These are phyloP conservation scores for Strigamia crassipes DNA, from an alignment of 2,888 invertebrate genomes.

Conservation along the genomic window DNA sequence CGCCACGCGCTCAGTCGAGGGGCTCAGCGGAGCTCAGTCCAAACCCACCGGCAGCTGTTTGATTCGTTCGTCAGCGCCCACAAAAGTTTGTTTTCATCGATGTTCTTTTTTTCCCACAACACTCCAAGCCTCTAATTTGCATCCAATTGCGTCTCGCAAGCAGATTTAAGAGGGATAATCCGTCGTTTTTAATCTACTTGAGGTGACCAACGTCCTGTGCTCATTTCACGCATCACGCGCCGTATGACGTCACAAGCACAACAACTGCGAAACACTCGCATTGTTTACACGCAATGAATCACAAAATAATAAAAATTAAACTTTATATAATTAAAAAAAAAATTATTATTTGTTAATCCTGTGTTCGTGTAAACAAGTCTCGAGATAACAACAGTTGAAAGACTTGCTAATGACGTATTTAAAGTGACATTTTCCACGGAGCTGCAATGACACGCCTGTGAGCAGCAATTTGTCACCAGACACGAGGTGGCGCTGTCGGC, in stretches of 20 bases:
- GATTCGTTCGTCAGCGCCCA: neutral
- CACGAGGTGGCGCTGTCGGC: neutral
- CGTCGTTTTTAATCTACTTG: neutral
- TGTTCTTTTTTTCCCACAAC: neutral
- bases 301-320: neutral
- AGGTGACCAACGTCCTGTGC: neutral
- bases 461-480: neutral
- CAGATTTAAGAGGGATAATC: neutral
- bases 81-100: neutral
- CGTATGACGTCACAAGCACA: neutral
- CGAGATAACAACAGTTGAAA: neutral
- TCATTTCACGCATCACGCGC: neutral
- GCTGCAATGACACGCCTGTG: neutral
- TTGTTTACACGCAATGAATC: no score
- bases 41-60: neutral
- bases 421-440: neutral
- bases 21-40: neutral
- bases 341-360: no score
- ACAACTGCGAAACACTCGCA: neutral
- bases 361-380: neutral
- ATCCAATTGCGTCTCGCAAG: neutral
- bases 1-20: neutral
- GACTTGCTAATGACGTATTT: neutral
- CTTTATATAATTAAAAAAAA: neutral
- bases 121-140: neutral